Percentiles rank a stretch among this genome's conserved stretches.
phyloP scores from a whole-genome alignment of 2,888 invertebrate genomes.

The Xestia xanthographa region DNA sequence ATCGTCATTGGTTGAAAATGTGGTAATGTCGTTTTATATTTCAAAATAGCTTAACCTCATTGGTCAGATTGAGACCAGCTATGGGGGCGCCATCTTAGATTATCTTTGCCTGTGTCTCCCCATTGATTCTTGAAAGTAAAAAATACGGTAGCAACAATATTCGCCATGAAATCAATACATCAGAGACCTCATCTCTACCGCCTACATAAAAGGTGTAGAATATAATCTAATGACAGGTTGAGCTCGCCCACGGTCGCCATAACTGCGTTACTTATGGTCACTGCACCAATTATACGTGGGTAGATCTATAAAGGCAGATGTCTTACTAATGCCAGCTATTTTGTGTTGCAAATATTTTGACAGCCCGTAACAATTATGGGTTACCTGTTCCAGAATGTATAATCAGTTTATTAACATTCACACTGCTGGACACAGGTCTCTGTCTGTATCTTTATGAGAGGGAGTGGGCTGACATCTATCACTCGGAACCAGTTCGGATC shows the following conservation, averaged over 20 bases:
- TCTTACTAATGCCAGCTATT: slow-evolving; percentile 30
- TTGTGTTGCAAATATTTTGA: not conserved
- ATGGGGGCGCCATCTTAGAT: too few species aligned
- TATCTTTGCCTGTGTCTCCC: too few species aligned
- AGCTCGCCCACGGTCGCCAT: slow-evolving; percentile 28
- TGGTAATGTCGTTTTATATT: too few species aligned
- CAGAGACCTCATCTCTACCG: slow-evolving; percentile 5
- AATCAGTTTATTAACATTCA: not conserved
- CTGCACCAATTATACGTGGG: slow-evolving; percentile 35
- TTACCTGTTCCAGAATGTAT: not conserved
- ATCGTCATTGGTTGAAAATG: too few species aligned
- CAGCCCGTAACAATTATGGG: not conserved
- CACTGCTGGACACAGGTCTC: not conserved
- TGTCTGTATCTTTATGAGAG: not conserved
- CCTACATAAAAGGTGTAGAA: slow-evolving; percentile 25
- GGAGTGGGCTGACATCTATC: not conserved
- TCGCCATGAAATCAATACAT: not conserved
- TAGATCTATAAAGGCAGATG: not conserved
- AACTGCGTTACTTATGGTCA: slow-evolving; percentile 33
- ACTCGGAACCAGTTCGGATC: not conserved
- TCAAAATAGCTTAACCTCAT: too few species aligned
- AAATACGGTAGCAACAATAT: slow-evolving; percentile 1
- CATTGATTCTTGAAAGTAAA: not conserved
- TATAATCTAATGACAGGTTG: slow-evolving; percentile 40
- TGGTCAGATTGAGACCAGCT: too few species aligned